Percentiles rank a stretch among this genome's conserved stretches.
Conservation (phyloP, 2,113 vertebrate species). For the Pterophyllum scalare region DNA sequence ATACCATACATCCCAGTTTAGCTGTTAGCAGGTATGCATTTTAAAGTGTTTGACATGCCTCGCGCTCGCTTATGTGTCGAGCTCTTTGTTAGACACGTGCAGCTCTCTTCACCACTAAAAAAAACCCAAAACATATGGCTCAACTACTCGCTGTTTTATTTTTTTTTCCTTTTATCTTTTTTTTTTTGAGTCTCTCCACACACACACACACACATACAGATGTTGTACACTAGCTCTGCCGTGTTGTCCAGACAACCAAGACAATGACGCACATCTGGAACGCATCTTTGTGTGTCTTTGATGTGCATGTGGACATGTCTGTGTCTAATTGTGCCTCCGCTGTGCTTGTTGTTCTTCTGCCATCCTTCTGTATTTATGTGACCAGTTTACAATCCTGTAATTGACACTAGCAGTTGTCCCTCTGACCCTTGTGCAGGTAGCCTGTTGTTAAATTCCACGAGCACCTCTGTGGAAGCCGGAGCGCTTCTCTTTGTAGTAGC, state of each 20-base stretch:
- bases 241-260: constrained; percentile 3
- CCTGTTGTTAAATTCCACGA: constrained; percentile 52
- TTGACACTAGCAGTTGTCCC: constrained; percentile 1
- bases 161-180: neutral
- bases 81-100: neutral
- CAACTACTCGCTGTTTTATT: neutral
- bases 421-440: neutral
- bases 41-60: neutral
- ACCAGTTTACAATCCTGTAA: constrained; percentile 9
- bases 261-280: constrained; percentile 56
- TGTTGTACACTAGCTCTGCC: constrained; percentile 30
- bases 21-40: constrained; percentile 35
- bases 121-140: neutral
- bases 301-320: neutral
- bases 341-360: neutral
- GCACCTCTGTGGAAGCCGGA: constrained; percentile 28
- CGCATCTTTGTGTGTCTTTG: constrained; percentile 19
- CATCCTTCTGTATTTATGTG: constrained; percentile 1
- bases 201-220: neutral
- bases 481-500: constrained; percentile 32
- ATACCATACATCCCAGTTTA: constrained; percentile 5
- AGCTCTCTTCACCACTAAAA: neutral
- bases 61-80: neutral
- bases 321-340: neutral
- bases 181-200: neutral